phyloP scores from a whole-genome alignment of 2,888 invertebrate species.

The Limnephilus lunatus region DNA sequence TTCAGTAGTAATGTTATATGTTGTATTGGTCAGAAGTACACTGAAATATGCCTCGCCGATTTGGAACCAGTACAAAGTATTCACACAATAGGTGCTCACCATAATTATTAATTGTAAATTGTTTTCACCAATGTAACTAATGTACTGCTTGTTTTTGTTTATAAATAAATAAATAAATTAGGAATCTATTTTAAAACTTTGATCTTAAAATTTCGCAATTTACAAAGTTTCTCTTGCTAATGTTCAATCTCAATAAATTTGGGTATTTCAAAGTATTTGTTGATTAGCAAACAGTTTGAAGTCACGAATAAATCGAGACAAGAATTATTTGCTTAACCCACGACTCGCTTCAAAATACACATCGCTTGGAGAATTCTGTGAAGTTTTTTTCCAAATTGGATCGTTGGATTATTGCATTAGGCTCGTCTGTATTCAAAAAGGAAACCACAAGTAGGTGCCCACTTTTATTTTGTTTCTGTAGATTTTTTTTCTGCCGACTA shows the following conservation, averaged over 20 bases:
- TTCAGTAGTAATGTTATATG: no score
- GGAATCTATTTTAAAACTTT: neutral
- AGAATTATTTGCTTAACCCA: constrained; percentile 15
- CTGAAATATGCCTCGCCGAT: no score
- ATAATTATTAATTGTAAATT: no score
- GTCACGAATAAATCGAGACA: constrained; percentile 29
- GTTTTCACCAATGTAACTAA: no score
- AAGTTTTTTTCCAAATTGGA: constrained; percentile 25
- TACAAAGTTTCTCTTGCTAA: neutral
- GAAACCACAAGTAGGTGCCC: neutral
- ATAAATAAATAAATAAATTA: no score
- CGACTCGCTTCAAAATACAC: constrained; percentile 35
- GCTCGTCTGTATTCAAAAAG: constrained; percentile 46
- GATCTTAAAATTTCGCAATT: neutral
- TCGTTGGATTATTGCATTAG: constrained; percentile 42
- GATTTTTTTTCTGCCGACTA: neutral
- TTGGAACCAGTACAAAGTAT: no score
- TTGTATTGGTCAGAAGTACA: no score
- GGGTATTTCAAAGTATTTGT: neutral
- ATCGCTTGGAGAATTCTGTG: constrained; percentile 21
- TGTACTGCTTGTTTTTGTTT: no score
- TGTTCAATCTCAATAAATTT: neutral
- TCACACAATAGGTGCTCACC: no score
- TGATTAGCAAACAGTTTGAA: constrained; percentile 1
- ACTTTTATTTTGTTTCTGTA: neutral